phyloP scores from a whole-genome alignment of 2,113 vertebrate genomes.

The Sclerurus mexicanus region DNA sequence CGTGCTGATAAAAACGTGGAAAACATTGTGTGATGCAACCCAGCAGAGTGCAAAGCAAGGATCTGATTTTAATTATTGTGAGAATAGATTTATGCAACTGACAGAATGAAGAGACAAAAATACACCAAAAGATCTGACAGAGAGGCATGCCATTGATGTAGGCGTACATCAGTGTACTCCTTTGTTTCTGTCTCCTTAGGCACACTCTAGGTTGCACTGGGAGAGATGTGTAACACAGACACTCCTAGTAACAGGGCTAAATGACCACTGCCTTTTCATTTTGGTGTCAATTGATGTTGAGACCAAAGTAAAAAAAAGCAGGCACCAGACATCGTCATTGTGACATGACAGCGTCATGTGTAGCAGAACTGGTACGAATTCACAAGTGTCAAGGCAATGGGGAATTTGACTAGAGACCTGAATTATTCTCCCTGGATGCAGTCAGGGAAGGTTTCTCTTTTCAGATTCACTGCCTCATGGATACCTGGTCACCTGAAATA shows the following conservation, averaged over 20 bases:
- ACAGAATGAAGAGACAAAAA: neutral
- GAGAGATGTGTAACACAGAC: neutral
- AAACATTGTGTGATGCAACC: neutral
- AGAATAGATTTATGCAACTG: neutral
- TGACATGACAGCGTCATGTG: neutral
- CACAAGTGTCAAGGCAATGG: neutral
- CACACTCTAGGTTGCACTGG: neutral
- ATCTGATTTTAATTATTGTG: neutral
- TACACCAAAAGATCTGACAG: neutral
- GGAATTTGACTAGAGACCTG: neutral
- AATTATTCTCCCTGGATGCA: neutral
- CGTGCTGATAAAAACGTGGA: neutral
- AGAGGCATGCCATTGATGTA: neutral
- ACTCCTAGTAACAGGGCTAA: neutral
- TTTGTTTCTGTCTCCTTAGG: neutral
- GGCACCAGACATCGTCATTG: neutral
- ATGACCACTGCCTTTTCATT: neutral
- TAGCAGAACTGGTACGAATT: neutral
- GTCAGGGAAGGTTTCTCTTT: neutral
- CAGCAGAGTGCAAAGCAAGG: neutral
- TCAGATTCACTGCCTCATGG: neutral
- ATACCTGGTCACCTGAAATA: neutral
- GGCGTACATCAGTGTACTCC: fast-evolving
- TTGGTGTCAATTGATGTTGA: neutral
- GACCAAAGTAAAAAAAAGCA: neutral